Base-by-base conservation (phyloP, 2,888 invertebrate species). In the Acrobeloides nanus region DNA sequence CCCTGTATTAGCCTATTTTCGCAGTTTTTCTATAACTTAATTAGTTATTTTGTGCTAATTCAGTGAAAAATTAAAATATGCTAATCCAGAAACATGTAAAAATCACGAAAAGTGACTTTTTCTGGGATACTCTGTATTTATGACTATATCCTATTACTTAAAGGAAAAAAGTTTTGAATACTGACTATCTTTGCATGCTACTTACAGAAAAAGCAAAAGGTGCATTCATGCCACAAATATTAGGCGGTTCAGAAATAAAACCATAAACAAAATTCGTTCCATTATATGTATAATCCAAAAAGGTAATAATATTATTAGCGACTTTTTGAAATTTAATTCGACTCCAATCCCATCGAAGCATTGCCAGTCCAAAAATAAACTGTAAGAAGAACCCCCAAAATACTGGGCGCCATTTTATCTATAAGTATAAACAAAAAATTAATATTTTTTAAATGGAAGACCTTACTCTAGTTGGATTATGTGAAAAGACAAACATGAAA, bases 261-360 rank as follows among this genome's bases (percentile, higher is more conserved):
- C 72, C 87, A 68, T 86, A 95, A 0, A 89, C 85, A 72, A 93
- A 90, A 1, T 79, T 80, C 0, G 88, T 83, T 0, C 92, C 93
- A 0, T 81, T 80, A 48, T 84, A 80, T 0, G 87, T 83, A 72
- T 84, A 92, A 4, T 80, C 79, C 43, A 95, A 76, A 71, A 95
- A 90, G 0, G 80, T 81, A 2, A 85, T 82, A 25, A 66, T 44
- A 17, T 55, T 27, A 12, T 31, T 17, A 1, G 32, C 25, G n/a
- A 15, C 33, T 12, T 35, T 33, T 18, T 47, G 23, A 25, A 47
- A 48, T 20, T 34, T 2, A 12, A 1, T 15, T 21, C 23, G 41
- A 67, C 54, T 56, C 46, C 54, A 57, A 1, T 81, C 78, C 87
- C 88, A 89, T 50, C 88, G 81, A 55, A 93, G 84, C 53, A 88